Evolutionary conservation across 2,113 vertebrate species (phyloP), one percentile per base, ranked within the genome.

Genomic region (Ranitomeya imitator): DNA sequence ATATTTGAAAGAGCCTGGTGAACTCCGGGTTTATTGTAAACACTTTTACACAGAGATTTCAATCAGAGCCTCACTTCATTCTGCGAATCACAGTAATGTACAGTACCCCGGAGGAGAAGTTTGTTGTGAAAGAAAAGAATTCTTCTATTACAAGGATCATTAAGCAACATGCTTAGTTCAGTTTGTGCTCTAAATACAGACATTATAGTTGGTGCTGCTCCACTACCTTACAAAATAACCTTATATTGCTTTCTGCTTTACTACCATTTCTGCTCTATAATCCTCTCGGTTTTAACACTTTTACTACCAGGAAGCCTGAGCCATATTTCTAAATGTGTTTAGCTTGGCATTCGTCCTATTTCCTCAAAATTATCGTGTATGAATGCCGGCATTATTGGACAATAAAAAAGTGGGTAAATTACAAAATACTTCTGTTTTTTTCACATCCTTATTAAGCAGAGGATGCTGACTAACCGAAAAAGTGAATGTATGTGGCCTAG

Each of bases 111-210:
- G 87, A 85, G 87, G 73, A 89, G 74, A 88, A 77, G 57, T 85
- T 89, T 85, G 60, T 69, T 89, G 81, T 79, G 79, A 85, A 85
- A 89, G 87, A 85, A 89, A 79, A 89, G 87, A 85, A 89, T 89
- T 85, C 87, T 89, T 89, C 82, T 85, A 89, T 89, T 89, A 89
- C 87, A 89, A 89, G 87, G 81, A 85, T 79, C 87, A 89, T 89
- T 89, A 89, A 89, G 74, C 87, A 89, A 79, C 87, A 89, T 85
- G 82, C 87, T 89, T 89, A 89, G 87, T 89, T 84, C 87, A 79
- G 87, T 89, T 89, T 85, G 82, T 89, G 81, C 82, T 89, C 74
- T 89, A 89, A 89, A 89, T 89, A 85, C 87, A 89, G 81, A 84
- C 87, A 85, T 89, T 89, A 78, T 89, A 89, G 81, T 84, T 89